A percentile compares a stretch with the other conserved stretches of the same genome.
These are phyloP conservation scores for Holacanthella duospinosa DNA, from an alignment of 2,888 invertebrate genomes.

Conservation along the genomic window DNA sequence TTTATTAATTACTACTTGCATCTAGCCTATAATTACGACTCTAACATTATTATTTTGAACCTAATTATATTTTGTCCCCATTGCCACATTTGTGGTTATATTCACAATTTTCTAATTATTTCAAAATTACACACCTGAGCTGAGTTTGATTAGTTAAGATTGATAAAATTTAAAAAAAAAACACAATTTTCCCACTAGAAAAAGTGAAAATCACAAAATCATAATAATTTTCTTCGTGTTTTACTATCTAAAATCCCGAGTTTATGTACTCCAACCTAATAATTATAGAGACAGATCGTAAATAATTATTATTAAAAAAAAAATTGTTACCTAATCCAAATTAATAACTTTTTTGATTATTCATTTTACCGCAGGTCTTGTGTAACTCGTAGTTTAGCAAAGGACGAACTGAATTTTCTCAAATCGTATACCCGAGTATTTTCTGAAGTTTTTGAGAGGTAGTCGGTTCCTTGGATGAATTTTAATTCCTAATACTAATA, in stretches of 20 bases:
- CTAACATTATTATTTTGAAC: background rate
- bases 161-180: background rate
- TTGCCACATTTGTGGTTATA: too few species aligned
- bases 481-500: background rate
- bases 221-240: background rate
- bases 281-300: too few species aligned
- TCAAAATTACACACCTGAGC: background rate
- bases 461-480: constrained; percentile 7
- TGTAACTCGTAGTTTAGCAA: too few species aligned
- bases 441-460: background rate
- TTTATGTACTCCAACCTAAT: too few species aligned
- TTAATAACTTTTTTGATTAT: too few species aligned
- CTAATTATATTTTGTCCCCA: too few species aligned
- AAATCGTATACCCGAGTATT: background rate
- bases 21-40: background rate
- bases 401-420: too few species aligned
- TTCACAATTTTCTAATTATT: background rate
- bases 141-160: background rate
- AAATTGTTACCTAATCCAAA: too few species aligned
- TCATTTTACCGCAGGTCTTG: too few species aligned
- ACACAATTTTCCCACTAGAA: too few species aligned
- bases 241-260: background rate
- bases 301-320: too few species aligned
- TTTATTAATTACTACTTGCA: background rate
- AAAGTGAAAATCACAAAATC: background rate